Conservation (phyloP, 2,888 invertebrate genomes). For the Hirtodrosophila trivittata region DNA sequence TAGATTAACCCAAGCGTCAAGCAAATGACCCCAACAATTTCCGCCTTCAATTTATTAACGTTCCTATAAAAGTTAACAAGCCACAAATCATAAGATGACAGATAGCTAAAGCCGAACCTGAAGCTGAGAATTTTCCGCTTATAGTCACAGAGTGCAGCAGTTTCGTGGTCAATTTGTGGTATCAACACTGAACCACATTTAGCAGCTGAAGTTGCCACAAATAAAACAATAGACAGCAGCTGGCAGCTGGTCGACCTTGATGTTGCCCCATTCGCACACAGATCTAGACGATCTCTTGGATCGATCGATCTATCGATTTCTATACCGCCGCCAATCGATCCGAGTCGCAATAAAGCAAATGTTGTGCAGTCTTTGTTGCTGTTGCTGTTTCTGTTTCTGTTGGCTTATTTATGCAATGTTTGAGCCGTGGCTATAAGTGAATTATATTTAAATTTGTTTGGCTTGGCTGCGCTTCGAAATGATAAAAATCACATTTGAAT, state of each 20-base stretch:
- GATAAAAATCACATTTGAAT: conserved; percentile 66
- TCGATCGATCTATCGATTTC: conserved; percentile 46
- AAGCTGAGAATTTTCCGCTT: conserved; percentile 29
- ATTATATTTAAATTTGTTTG: conserved; percentile 69
- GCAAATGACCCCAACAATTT: conserved; percentile 59
- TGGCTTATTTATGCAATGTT: conserved; percentile 63
- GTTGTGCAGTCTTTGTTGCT: conserved; percentile 40
- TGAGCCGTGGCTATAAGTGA: conserved; percentile 50
- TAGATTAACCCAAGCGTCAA: conserved; percentile 39
- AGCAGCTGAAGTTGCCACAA: conserved; percentile 30
- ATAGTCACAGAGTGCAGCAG: too few relatives aligned
- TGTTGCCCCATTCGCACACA: conserved; percentile 40
- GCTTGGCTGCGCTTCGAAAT: conserved; percentile 57
- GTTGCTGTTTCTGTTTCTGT: conserved; percentile 32
- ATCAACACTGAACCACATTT: conserved; percentile 47
- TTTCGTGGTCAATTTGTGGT: conserved; percentile 13
- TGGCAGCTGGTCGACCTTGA: conserved; percentile 66
- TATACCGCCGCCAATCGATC: conserved; percentile 62
- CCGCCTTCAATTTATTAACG: conserved; percentile 57
- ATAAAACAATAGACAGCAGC: too few relatives aligned
- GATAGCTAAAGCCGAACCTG: conserved; percentile 5
- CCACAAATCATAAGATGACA: conserved; percentile 37
- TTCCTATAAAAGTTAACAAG: conserved; percentile 25
- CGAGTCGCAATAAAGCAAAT: conserved; percentile 54
- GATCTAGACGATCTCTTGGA: conserved; percentile 58